A percentile compares a stretch with the other conserved stretches of the same genome.
Conservation (phyloP, 2,113 vertebrate genomes). For the Caracal caracal region DNA sequence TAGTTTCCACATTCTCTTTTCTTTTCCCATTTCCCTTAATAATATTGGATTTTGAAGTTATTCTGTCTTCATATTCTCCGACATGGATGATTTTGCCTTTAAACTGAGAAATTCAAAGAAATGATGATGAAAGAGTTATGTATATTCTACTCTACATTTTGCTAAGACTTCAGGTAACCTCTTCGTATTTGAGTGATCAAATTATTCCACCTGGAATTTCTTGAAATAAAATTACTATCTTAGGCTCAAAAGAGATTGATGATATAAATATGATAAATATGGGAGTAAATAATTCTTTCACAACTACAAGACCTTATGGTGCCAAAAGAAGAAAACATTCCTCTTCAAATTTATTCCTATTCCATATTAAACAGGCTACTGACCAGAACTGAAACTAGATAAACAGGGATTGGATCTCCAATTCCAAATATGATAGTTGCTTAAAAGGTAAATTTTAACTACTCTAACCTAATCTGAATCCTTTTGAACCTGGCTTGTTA, state of each 20-base stretch:
- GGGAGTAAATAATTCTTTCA: constrained; percentile 43
- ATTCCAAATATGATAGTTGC: background rate
- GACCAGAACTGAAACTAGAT: background rate
- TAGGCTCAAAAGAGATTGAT: background rate
- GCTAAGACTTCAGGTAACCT: background rate
- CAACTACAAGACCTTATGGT: background rate
- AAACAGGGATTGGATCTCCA: background rate
- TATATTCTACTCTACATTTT: background rate
- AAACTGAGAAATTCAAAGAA: constrained; percentile 20
- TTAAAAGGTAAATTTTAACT: background rate
- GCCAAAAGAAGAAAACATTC: background rate
- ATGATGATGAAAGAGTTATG: background rate
- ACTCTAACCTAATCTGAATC: background rate
- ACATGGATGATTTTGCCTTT: constrained; percentile 80
- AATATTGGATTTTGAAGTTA: constrained; percentile 59
- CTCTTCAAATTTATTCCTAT: background rate
- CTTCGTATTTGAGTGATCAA: background rate
- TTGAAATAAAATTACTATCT: constrained; percentile 18
- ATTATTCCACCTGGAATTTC: background rate
- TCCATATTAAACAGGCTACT: background rate
- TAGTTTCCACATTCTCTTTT: constrained; percentile 63
- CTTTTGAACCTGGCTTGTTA: background rate
- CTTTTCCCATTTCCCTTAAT: constrained; percentile 58
- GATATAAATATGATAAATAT: background rate
- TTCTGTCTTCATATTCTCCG: constrained; percentile 74